Evolutionary conservation across 2,888 invertebrate genomes (phyloP).

Genomic region (Apamea crenata): DNA sequence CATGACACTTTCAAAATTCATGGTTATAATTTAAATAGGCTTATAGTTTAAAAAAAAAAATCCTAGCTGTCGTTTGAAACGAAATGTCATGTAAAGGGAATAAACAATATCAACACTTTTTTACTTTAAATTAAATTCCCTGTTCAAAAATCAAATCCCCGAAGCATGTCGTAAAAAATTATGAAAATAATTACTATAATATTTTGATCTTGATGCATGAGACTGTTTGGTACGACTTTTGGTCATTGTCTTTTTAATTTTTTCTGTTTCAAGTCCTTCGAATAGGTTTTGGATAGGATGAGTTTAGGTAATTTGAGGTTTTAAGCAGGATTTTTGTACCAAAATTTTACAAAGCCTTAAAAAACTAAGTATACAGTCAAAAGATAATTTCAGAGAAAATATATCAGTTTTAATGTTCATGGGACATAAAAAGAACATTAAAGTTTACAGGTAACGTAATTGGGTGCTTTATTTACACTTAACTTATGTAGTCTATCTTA

Average conservation of each 20-base stretch:
- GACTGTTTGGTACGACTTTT: too few species aligned
- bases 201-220: too few species aligned
- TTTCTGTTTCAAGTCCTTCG: not conserved
- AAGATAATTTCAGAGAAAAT: not conserved
- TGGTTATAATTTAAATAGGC: too few species aligned
- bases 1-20: too few species aligned
- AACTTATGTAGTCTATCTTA: not conserved
- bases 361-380: not conserved
- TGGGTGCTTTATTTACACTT: not conserved
- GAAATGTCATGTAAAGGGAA: too few species aligned
- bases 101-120: too few species aligned
- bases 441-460: not conserved
- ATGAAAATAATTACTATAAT: too few species aligned
- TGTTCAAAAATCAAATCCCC: too few species aligned
- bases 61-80: too few species aligned
- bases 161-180: too few species aligned
- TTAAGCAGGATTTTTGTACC: not conserved
- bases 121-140: too few species aligned
- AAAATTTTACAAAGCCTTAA: not conserved
- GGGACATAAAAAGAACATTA: constrained; percentile 1
- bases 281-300: not conserved
- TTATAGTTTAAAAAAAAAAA: too few species aligned
- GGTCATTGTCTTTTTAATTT: not conserved
- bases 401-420: not conserved
- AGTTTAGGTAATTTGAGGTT: not conserved